Percentiles rank a stretch among this genome's conserved stretches.
These are phyloP conservation scores for Thunnus thynnus DNA, from an alignment of 2,113 vertebrate species.

Conservation along the genomic window DNA sequence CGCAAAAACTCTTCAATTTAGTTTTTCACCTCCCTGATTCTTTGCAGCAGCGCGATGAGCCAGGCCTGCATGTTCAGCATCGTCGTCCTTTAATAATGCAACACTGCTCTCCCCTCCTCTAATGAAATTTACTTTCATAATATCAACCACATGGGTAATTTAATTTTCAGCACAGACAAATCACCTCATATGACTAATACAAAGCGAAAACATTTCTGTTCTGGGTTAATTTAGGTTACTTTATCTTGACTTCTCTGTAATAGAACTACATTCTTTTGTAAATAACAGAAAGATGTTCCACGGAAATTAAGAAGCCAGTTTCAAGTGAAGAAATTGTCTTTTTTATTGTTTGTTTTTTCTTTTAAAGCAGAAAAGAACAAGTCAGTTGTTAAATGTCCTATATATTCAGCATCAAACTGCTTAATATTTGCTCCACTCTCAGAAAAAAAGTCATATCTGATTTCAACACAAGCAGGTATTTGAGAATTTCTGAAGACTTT, in stretches of 20 bases:
- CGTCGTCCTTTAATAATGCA: slow-evolving; percentile 41
- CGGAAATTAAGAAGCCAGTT: not conserved
- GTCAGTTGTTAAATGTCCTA: not conserved
- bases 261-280: not conserved
- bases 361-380: not conserved
- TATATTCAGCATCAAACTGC: not conserved
- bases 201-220: slow-evolving; percentile 39
- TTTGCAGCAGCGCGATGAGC: slow-evolving; percentile 7
- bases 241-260: not conserved
- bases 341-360: too few relatives aligned
- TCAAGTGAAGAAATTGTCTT: not conserved
- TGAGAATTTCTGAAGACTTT: not conserved
- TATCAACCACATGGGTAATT: slow-evolving; percentile 59
- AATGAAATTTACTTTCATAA: slow-evolving; percentile 43
- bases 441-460: not conserved
- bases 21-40: not conserved
- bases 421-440: not conserved
- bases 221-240: slow-evolving; percentile 27
- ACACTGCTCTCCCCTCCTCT: not conserved
- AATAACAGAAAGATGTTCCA: not conserved
- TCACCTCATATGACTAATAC: slow-evolving; percentile 42
- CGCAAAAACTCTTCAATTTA: not conserved
- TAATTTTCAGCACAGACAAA: slow-evolving; percentile 45
- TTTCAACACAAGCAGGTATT: not conserved
- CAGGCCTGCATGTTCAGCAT: slow-evolving; percentile 17